Evolutionary conservation across 2,888 invertebrate species (phyloP).

Genomic region (Biston stratarius): DNA sequence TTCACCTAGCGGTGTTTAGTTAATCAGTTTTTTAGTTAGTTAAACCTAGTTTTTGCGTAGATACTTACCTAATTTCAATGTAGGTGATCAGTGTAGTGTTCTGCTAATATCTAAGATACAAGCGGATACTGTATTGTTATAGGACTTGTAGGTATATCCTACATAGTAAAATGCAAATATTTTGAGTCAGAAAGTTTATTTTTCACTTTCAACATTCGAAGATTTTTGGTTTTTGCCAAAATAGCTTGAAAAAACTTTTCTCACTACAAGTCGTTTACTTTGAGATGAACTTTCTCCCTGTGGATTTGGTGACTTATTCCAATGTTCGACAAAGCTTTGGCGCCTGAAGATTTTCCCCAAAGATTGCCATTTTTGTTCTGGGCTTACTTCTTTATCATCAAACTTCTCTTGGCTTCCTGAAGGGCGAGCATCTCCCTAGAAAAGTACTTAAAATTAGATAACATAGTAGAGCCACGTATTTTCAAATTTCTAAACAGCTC

Average conservation of each 20-base stretch:
- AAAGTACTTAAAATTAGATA: not conserved
- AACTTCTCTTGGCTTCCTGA: constrained; percentile 72
- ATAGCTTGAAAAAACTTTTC: constrained; percentile 78
- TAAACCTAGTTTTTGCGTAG: too few species aligned
- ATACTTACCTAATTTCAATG: too few species aligned
- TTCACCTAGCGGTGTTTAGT: too few species aligned
- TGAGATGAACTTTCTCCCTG: constrained; percentile 71
- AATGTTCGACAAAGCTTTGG: constrained; percentile 75
- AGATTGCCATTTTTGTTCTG: constrained; percentile 83
- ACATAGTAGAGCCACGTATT: not conserved
- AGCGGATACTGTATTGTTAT: not conserved
- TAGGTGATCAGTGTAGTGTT: too few species aligned
- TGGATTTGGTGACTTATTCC: constrained; percentile 65
- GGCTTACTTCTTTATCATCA: constrained; percentile 70
- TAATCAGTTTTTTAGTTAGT: too few species aligned
- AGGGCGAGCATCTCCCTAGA: constrained; percentile 72
- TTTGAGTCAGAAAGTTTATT: constrained; percentile 46
- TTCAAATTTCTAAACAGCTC: too few species aligned
- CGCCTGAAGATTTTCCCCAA: constrained; percentile 81
- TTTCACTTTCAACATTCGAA: constrained; percentile 56
- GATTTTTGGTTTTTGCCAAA: constrained; percentile 74
- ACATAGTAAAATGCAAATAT: not conserved
- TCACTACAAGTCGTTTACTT: constrained; percentile 71
- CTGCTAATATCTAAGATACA: too few species aligned
- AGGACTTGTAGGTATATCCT: not conserved